Evolutionary conservation across 1,140 invertebrate genomes (phyloP).

Genomic region (Hyles vespertilio): DNA sequence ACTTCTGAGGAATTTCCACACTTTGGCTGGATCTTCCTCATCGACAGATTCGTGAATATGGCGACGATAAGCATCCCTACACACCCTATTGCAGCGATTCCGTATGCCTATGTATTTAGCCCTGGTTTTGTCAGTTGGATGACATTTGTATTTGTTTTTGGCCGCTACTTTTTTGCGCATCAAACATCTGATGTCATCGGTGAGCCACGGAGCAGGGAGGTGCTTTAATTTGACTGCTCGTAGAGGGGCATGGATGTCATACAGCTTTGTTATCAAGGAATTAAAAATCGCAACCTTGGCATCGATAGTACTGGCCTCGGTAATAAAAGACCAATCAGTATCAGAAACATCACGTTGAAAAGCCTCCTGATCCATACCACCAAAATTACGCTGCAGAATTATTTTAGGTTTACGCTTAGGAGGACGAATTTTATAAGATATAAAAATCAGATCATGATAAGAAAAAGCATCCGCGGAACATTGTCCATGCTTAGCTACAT

Average conservation of each 20-base stretch:
- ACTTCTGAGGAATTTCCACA: no score
- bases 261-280: conserved; percentile 4
- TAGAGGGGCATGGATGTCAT: conserved; percentile 13
- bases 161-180: conserved; percentile 1
- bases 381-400: conserved; percentile 12
- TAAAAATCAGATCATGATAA: conserved; percentile 12
- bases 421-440: conserved; percentile 13
- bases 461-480: conserved; percentile 11
- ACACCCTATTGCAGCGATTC: no score
- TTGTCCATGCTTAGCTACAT: conserved; percentile 11
- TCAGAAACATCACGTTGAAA: conserved; percentile 1
- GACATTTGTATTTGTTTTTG: conserved; percentile 3
- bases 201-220: conserved; percentile 2
- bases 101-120: no score
- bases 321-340: conserved; percentile 8
- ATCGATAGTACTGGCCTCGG: background rate
- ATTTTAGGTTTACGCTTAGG: conserved; percentile 13
- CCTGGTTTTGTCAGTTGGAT: background rate
- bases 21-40: no score
- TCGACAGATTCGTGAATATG: no score
- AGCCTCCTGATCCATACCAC: conserved; percentile 1
- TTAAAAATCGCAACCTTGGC: conserved; percentile 10
- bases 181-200: background rate
- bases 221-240: conserved; percentile 7
- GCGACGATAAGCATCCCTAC: no score